phyloP scores from a whole-genome alignment of 2,888 invertebrate species.

The Chironomus tentans region DNA sequence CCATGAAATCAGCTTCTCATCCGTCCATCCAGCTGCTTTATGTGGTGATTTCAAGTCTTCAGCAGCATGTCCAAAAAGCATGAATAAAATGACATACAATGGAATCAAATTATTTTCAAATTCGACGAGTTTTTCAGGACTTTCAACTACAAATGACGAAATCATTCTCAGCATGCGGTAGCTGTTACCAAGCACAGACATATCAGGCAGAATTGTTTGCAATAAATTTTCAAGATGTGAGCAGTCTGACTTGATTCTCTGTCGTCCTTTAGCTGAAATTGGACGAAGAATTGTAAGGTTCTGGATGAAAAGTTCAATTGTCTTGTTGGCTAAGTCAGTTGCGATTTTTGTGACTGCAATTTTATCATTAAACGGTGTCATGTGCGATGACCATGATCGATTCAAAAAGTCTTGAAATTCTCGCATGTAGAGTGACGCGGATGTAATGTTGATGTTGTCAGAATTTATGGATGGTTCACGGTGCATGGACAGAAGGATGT shows the following conservation, averaged over 20 bases:
- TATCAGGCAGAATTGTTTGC: conserved; percentile 49
- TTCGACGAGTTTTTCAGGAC: conserved; percentile 67
- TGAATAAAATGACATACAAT: conserved; percentile 71
- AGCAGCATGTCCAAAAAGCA: conserved; percentile 74
- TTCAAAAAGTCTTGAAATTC: conserved; percentile 78
- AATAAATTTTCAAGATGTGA: conserved; percentile 53
- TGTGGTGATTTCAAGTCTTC: conserved; percentile 80
- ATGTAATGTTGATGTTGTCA: conserved; percentile 45
- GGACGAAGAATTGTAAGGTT: conserved; percentile 80
- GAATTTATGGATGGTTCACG: conserved; percentile 51
- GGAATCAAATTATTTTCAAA: conserved; percentile 74
- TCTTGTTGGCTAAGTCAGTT: conserved; percentile 60
- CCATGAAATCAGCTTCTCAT: conserved; percentile 79
- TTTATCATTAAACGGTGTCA: conserved; percentile 59
- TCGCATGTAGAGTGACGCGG: conserved; percentile 76
- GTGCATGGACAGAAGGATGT: conserved; percentile 89
- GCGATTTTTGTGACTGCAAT: conserved; percentile 54
- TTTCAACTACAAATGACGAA: conserved; percentile 66
- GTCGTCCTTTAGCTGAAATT: conserved; percentile 67
- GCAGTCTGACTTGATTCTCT: conserved; percentile 67
- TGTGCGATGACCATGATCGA: conserved; percentile 59
- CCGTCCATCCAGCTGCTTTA: conserved; percentile 80
- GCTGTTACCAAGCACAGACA: conserved; percentile 59
- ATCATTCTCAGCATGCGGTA: conserved; percentile 68
- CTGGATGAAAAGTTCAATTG: conserved; percentile 76